Percentiles rank a stretch among this genome's conserved stretches.
These are phyloP conservation scores for Dendrocopos noguchii DNA, from an alignment of 2,113 vertebrate species.

Conservation along the genomic window DNA sequence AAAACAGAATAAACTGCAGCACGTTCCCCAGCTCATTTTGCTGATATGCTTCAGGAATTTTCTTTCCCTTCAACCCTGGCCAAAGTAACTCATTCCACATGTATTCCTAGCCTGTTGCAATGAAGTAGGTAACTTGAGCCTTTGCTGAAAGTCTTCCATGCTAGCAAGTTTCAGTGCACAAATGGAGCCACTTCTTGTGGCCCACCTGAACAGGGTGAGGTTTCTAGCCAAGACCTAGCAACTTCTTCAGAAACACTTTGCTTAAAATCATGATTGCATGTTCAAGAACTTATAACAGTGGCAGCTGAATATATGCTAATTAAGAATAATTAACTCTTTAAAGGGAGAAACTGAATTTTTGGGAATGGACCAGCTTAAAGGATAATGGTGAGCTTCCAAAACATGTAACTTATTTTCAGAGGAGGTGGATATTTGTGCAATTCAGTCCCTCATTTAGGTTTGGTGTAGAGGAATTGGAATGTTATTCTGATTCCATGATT, in stretches of 20 bases:
- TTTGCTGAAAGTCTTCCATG: accelerated
- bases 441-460: background rate
- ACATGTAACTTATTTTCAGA: background rate
- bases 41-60: background rate
- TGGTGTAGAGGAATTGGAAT: background rate
- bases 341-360: background rate
- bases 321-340: background rate
- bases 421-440: background rate
- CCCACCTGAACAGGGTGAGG: background rate
- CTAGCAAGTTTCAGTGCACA: background rate
- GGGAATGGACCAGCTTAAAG: background rate
- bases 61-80: background rate
- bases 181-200: background rate
- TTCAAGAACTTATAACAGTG: background rate
- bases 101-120: background rate
- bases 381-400: background rate
- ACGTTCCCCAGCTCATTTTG: background rate
- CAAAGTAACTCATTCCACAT: background rate
- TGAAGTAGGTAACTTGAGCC: background rate
- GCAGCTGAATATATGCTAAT: background rate
- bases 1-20: background rate
- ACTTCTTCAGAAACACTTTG: background rate
- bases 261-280: background rate
- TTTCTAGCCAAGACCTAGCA: background rate
- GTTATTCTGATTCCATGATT: background rate